Conservation (phyloP, 2,113 vertebrate genomes). For the Gasterosteus nipponicus region DNA sequence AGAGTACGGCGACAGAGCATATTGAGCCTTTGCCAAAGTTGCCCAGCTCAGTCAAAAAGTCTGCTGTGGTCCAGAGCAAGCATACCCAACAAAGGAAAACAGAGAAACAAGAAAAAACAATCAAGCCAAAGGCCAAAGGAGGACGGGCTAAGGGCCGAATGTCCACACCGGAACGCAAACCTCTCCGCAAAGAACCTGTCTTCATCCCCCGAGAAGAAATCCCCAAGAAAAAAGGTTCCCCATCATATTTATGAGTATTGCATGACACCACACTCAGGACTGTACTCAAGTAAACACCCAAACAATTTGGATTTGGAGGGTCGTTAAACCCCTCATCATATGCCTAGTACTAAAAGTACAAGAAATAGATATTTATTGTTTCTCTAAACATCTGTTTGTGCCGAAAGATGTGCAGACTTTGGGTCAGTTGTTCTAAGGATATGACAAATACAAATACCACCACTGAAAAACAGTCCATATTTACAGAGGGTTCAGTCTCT, state of each 20-base stretch:
- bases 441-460: neutral
- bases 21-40: conserved; percentile 91
- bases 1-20: conserved; percentile 93
- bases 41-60: conserved; percentile 81
- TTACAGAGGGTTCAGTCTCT: neutral
- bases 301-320: neutral
- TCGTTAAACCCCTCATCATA: neutral
- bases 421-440: neutral
- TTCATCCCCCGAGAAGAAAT: conserved; percentile 93
- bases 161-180: conserved; percentile 96
- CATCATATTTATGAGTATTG: neutral
- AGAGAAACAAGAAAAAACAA: conserved; percentile 84
- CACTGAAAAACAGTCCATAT: neutral
- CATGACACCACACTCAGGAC: neutral
- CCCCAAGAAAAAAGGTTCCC: conserved; percentile 99
- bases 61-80: conserved; percentile 43
- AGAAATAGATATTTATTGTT: neutral
- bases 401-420: neutral
- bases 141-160: conserved; percentile 90
- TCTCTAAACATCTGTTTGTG: neutral
- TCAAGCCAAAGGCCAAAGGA: conserved; percentile 89
- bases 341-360: neutral
- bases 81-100: conserved; percentile 72
- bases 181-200: conserved; percentile 91
- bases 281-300: neutral